These are phyloP conservation scores for Merluccius polli DNA, from an alignment of 2,797 vertebrate species.

Conservation along the genomic window DNA sequence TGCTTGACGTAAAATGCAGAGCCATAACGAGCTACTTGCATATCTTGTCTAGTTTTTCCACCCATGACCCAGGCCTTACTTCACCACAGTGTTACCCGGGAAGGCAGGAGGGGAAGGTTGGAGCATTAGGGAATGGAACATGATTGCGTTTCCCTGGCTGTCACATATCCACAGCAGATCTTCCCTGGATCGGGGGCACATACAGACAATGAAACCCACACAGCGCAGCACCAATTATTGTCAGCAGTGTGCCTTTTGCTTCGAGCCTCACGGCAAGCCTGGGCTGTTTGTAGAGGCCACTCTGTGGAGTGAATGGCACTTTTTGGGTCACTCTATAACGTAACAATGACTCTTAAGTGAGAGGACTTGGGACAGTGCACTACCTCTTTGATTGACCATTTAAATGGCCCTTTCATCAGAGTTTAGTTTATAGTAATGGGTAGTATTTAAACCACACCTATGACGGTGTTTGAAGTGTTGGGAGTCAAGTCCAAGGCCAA, in stretches of 20 bases:
- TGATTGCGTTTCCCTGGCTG: conserved; percentile 43
- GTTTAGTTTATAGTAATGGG: conserved; percentile 17
- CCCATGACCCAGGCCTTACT: conserved; percentile 20
- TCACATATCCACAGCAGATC: conserved; percentile 41
- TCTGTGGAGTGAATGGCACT: conserved; percentile 50
- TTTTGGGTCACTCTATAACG: conserved; percentile 57
- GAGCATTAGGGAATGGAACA: conserved; percentile 39
- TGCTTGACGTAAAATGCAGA: conserved; percentile 16
- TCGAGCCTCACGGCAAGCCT: conserved; percentile 42
- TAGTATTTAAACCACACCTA: neutral
- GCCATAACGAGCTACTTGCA: conserved; percentile 23
- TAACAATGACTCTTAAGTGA: conserved; percentile 61
- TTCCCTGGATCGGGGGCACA: conserved; percentile 35
- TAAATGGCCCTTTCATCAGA: conserved; percentile 26
- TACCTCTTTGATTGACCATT: conserved; percentile 37
- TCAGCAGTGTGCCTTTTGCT: conserved; percentile 33
- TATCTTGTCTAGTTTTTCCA: conserved; percentile 30
- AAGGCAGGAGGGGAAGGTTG: conserved; percentile 24
- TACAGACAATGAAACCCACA: conserved; percentile 28
- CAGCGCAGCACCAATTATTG: conserved; percentile 46
- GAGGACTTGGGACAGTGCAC: conserved; percentile 38
- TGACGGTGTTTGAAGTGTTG: neutral
- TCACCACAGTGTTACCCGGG: conserved; percentile 5
- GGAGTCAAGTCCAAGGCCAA: neutral
- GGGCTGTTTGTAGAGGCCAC: conserved; percentile 62